These are phyloP conservation scores for Palloptera scutellata DNA, from an alignment of 2,888 invertebrate genomes.

Conservation along the genomic window DNA sequence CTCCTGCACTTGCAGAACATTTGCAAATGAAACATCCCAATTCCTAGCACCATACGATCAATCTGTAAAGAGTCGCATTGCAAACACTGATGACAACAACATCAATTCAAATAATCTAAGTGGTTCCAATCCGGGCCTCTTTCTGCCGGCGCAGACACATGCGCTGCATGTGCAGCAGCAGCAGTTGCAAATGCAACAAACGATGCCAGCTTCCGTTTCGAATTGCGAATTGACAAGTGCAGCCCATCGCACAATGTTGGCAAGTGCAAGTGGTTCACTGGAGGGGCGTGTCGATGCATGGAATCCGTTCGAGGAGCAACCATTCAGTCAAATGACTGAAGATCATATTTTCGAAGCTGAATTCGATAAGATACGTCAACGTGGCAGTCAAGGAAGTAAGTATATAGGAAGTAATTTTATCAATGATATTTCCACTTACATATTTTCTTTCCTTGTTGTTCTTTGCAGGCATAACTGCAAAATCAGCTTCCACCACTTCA, in stretches of 20 bases:
- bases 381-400: constrained; percentile 79
- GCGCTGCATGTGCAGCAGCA: constrained; percentile 20
- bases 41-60: constrained; percentile 78
- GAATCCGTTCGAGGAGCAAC: constrained; percentile 85
- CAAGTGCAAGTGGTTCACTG: constrained; percentile 46
- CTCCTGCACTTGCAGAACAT: constrained; percentile 67
- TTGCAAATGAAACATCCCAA: constrained; percentile 77
- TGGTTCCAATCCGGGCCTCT: constrained; percentile 60
- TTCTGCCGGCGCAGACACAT: constrained; percentile 41
- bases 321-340: constrained; percentile 78
- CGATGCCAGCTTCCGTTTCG: constrained; percentile 56
- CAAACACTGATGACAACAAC: constrained; percentile 32
- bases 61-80: constrained; percentile 68
- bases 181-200: constrained; percentile 40
- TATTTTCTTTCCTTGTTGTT: constrained; percentile 3
- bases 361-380: constrained; percentile 81
- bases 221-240: constrained; percentile 58
- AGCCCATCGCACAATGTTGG: constrained; percentile 39
- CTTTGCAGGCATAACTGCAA: constrained; percentile 58
- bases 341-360: constrained; percentile 85
- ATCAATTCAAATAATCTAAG: constrained; percentile 34
- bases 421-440: background rate
- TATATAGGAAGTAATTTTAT: constrained; percentile 1
- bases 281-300: constrained; percentile 71
- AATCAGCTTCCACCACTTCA: constrained; percentile 62